phyloP scores from a whole-genome alignment of 1,140 invertebrate species.

The Andrena cerasifolii region DNA sequence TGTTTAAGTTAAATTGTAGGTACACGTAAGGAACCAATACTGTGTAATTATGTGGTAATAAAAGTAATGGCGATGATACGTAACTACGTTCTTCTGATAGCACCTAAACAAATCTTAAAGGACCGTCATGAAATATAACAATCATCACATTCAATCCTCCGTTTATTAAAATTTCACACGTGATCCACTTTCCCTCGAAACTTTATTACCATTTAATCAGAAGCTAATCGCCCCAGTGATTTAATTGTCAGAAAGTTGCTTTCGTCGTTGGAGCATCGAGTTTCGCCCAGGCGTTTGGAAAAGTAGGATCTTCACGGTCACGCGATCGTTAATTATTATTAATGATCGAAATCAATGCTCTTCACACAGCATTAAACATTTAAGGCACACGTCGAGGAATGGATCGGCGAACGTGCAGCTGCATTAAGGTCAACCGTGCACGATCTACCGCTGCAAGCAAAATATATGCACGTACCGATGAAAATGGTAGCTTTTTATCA shows the following conservation, averaged over 20 bases:
- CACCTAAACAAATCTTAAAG: not conserved
- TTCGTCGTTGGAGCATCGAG: not conserved
- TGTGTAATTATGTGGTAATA: not conserved
- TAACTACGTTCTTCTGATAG: too few species aligned
- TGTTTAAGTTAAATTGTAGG: not conserved
- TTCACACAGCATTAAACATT: not conserved
- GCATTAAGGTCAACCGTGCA: slow-evolving; percentile 17
- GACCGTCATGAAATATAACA: not conserved
- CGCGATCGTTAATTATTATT: not conserved
- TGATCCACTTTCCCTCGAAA: slow-evolving; percentile 22
- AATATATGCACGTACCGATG: not conserved
- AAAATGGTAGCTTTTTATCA: not conserved
- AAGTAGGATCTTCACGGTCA: not conserved
- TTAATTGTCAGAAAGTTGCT: not conserved
- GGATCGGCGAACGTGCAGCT: slow-evolving; percentile 15
- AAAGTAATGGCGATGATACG: not conserved
- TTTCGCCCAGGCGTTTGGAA: not conserved
- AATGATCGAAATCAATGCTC: not conserved
- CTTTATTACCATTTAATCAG: not conserved
- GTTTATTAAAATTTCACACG: too few species aligned
- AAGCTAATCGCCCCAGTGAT: not conserved
- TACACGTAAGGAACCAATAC: not conserved
- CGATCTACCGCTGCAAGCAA: not conserved
- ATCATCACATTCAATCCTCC: not conserved
- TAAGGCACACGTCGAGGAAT: not conserved